These are phyloP conservation scores for Denticeps clupeoides DNA, from an alignment of 2,797 vertebrate genomes.

Conservation along the genomic window DNA sequence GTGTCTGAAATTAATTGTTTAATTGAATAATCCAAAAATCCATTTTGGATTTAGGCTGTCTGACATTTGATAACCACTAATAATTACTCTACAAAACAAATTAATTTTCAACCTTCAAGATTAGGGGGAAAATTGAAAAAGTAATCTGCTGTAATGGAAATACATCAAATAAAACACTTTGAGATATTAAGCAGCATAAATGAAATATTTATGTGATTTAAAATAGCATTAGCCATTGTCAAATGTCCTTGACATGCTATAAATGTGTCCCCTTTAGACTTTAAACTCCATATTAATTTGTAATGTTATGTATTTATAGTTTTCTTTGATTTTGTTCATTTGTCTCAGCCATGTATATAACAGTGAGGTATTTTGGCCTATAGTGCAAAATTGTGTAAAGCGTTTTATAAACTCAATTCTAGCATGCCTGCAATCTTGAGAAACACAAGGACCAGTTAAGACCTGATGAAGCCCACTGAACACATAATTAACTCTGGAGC, in stretches of 20 bases:
- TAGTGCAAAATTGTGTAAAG: too few relatives aligned
- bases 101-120: conserved; percentile 7
- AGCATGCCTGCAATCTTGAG: too few relatives aligned
- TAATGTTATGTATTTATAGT: too few relatives aligned
- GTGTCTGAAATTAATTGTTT: conserved; percentile 2
- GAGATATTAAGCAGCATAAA: neutral
- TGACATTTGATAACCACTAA: conserved; percentile 6
- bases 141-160: conserved; percentile 6
- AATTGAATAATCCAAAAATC: conserved; percentile 6
- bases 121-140: conserved; percentile 3
- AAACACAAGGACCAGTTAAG: neutral
- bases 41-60: conserved; percentile 8
- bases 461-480: neutral
- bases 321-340: too few relatives aligned
- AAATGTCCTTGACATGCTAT: too few relatives aligned
- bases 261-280: too few relatives aligned
- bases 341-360: too few relatives aligned
- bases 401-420: too few relatives aligned
- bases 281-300: too few relatives aligned
- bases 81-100: conserved; percentile 12
- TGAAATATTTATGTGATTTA: neutral
- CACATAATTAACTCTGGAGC: neutral
- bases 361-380: too few relatives aligned
- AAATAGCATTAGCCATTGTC: too few relatives aligned
- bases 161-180: neutral